These are phyloP conservation scores for Anas platyrhynchos DNA, from an alignment of 2,113 vertebrate genomes.

Conservation along the genomic window DNA sequence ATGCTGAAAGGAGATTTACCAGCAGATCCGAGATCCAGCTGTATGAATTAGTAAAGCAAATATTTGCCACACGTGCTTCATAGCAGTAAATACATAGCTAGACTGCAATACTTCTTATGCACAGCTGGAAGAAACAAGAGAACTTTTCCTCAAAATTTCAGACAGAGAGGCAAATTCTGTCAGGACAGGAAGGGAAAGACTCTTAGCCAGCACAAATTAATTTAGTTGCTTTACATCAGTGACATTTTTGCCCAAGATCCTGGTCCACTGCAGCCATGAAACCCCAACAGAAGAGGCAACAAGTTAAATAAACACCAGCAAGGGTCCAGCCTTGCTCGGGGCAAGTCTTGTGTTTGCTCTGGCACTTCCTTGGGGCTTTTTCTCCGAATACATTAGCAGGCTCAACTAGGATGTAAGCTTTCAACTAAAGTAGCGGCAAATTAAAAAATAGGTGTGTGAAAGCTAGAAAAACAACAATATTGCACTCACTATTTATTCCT, in stretches of 20 bases:
- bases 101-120: not conserved
- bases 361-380: constrained; percentile 1
- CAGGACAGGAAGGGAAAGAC: not conserved
- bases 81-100: not conserved
- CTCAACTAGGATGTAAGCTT: not conserved
- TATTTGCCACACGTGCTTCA: not conserved
- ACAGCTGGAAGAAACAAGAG: not conserved
- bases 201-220: not conserved
- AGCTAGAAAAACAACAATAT: not conserved
- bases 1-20: not conserved
- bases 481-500: not conserved
- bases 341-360: not conserved
- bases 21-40: not conserved
- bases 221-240: not conserved
- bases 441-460: not conserved
- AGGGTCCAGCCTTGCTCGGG: not conserved
- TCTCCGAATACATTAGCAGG: not conserved
- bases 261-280: not conserved
- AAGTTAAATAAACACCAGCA: constrained; percentile 14
- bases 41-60: not conserved
- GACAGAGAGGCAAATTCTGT: not conserved
- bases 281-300: not conserved
- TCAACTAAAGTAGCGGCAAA: not conserved
- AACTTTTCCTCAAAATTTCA: not conserved
- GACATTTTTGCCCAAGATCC: constrained; percentile 12